These are phyloP conservation scores for Tenthredo livida DNA, from an alignment of 2,888 invertebrate genomes.

Conservation along the genomic window DNA sequence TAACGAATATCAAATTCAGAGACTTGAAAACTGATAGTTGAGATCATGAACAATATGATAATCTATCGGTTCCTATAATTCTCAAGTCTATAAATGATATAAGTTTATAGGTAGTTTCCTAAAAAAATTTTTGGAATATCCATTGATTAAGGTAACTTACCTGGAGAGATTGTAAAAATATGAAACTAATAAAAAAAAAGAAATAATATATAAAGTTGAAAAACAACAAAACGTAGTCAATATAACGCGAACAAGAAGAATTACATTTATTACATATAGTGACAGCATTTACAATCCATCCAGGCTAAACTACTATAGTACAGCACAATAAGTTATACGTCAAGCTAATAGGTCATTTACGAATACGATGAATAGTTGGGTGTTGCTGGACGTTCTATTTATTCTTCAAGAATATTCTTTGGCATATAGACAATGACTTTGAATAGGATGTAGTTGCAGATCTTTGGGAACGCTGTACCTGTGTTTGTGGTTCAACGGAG, in stretches of 20 bases:
- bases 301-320: constrained; percentile 50
- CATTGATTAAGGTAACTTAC: constrained; percentile 44
- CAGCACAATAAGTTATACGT: constrained; percentile 45
- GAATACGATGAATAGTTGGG: constrained; percentile 12
- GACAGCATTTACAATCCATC: constrained; percentile 50
- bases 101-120: background rate
- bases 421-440: constrained; percentile 45
- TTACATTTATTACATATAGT: constrained; percentile 51
- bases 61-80: background rate
- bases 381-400: constrained; percentile 31
- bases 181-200: constrained; percentile 34
- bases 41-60: background rate
- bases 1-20: background rate
- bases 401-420: constrained; percentile 46
- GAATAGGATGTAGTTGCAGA: constrained; percentile 48
- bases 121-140: background rate
- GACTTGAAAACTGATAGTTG: background rate
- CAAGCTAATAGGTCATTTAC: constrained; percentile 42
- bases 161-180: constrained; percentile 49
- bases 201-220: constrained; percentile 45
- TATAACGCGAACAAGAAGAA: constrained; percentile 45
- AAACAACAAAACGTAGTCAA: constrained; percentile 22
- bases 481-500: constrained; percentile 82
- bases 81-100: background rate
- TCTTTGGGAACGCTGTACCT: constrained; percentile 68